Conservation (phyloP, 2,797 vertebrate genomes). For the Notolabrus celidotus region DNA sequence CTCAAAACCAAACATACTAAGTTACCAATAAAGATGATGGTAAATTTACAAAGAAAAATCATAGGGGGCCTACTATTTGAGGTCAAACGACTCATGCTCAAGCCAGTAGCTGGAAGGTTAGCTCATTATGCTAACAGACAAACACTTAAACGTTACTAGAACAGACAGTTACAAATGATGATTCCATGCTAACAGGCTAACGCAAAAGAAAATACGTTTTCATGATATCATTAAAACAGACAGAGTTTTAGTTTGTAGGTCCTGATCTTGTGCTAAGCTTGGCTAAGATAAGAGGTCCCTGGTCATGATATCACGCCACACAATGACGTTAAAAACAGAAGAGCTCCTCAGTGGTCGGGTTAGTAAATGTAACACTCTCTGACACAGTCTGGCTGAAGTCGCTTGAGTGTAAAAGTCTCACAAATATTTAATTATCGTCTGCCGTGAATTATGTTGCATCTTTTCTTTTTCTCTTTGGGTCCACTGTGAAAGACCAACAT, state of each 20-base stretch:
- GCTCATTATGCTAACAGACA: neutral
- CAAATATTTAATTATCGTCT: slow-evolving; percentile 13
- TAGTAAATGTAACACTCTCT: neutral
- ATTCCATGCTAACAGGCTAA: neutral
- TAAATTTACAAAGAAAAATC: no score
- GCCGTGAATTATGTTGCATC: slow-evolving; percentile 3
- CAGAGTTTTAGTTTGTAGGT: neutral
- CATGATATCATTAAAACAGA: neutral
- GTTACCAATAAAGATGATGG: no score
- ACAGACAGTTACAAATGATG: neutral
- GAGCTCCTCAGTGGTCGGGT: neutral
- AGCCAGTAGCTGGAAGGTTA: neutral
- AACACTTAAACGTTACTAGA: neutral
- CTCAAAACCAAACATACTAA: no score
- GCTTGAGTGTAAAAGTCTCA: slow-evolving; percentile 7
- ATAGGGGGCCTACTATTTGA: neutral
- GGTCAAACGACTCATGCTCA: neutral
- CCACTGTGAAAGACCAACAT: slow-evolving; percentile 28
- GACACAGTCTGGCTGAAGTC: neutral
- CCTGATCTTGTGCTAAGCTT: no score
- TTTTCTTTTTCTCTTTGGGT: slow-evolving; percentile 6
- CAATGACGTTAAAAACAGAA: neutral
- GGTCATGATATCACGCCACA: neutral
- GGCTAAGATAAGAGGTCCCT: neutral
- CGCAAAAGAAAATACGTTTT: neutral